These are phyloP conservation scores for Tyria jacobaeae DNA, from an alignment of 2,888 invertebrate species.

Conservation along the genomic window DNA sequence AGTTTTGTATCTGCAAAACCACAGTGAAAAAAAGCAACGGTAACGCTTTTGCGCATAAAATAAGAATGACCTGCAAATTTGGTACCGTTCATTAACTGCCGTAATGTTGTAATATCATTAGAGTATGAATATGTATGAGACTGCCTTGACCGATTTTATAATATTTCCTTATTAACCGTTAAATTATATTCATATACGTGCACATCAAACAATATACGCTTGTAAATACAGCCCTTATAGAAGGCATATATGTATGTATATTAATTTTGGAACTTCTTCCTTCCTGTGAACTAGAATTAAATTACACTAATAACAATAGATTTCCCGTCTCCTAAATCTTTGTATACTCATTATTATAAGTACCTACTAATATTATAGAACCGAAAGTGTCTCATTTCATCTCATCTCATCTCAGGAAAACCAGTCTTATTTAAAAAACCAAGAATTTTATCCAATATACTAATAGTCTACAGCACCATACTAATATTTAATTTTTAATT, in stretches of 20 bases:
- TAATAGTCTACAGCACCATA: too few species aligned
- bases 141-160: conserved; percentile 42
- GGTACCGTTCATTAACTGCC: conserved; percentile 13
- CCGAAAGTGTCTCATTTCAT: too few species aligned
- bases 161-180: conserved; percentile 34
- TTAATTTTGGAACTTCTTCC: not conserved
- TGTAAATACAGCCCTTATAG: not conserved
- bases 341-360: too few species aligned
- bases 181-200: conserved; percentile 1
- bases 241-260: not conserved
- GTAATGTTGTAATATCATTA: conserved; percentile 37
- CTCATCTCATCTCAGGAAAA: too few species aligned
- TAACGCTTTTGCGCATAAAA: conserved; percentile 10
- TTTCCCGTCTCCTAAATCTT: too few species aligned
- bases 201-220: not conserved
- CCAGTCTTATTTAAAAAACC: too few species aligned
- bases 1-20: conserved; percentile 5
- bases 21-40: conserved; percentile 17
- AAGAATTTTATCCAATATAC: too few species aligned
- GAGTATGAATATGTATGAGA: conserved; percentile 40
- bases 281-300: not conserved
- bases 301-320: too few species aligned
- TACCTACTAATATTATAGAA: too few species aligned
- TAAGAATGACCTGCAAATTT: conserved; percentile 13
- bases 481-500: too few species aligned